Conservation (phyloP, 2,113 vertebrate genomes). For the Callipepla squamata region DNA sequence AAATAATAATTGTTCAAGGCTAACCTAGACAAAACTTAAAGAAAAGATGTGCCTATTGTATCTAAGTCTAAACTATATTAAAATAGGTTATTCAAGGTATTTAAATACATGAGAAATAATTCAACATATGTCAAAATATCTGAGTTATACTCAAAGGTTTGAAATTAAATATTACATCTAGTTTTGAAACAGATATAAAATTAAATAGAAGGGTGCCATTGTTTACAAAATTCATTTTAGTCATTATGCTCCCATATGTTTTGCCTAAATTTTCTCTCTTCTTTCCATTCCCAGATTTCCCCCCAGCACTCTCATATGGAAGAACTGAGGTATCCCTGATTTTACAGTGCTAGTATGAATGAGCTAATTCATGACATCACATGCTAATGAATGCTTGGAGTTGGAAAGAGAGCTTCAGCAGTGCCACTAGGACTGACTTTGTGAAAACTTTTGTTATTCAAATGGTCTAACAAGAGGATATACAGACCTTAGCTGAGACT, state of each 20-base stretch:
- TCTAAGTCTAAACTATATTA: background rate
- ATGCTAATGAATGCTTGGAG: background rate
- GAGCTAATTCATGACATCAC: background rate
- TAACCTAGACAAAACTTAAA: slow-evolving; percentile 3
- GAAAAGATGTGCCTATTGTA: background rate
- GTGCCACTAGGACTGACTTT: background rate
- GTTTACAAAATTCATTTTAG: background rate
- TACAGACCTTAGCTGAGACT: background rate
- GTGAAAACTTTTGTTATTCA: background rate
- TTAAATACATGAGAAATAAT: background rate
- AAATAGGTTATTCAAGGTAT: background rate
- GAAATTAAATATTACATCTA: background rate
- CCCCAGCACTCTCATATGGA: background rate
- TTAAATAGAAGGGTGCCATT: background rate
- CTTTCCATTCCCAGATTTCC: background rate
- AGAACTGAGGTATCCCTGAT: background rate
- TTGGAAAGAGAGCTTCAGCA: background rate
- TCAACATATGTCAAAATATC: background rate
- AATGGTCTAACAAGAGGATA: background rate
- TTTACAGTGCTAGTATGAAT: background rate
- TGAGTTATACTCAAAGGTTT: background rate
- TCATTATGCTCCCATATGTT: background rate
- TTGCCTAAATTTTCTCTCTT: background rate
- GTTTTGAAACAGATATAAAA: background rate
- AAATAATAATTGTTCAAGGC: slow-evolving; percentile 34